These are phyloP conservation scores for Sylvilagus bachmani DNA, from an alignment of 2,113 vertebrate genomes.

Conservation along the genomic window DNA sequence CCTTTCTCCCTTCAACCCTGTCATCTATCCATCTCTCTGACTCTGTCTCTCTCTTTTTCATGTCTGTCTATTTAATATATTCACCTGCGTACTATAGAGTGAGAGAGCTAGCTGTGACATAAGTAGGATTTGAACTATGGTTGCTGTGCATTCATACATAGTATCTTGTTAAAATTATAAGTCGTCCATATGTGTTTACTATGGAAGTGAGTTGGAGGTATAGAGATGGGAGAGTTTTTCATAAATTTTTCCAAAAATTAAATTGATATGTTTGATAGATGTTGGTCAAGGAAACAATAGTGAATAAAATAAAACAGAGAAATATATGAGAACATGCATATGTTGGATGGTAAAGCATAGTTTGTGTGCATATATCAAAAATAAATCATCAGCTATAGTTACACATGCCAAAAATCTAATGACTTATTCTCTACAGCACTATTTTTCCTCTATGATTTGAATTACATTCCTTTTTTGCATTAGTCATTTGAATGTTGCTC, in stretches of 20 bases:
- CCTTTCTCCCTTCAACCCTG: too few species aligned
- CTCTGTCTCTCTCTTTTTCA: too few species aligned
- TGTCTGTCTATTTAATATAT: background rate
- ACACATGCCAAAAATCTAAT: background rate
- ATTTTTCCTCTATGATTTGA: background rate
- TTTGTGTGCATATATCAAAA: background rate
- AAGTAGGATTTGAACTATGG: background rate
- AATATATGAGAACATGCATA: background rate
- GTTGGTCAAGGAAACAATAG: background rate
- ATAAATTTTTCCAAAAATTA: background rate
- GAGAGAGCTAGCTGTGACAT: background rate
- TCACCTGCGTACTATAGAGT: background rate
- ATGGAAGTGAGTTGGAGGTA: background rate
- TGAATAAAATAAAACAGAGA: background rate
- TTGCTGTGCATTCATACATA: background rate
- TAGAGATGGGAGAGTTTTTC: background rate
- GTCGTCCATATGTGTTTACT: background rate
- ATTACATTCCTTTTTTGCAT: background rate
- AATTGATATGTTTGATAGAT: background rate
- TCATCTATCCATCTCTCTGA: background rate
- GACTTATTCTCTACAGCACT: background rate
- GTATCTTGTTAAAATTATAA: background rate
- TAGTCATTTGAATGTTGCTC: background rate
- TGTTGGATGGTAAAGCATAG: background rate
- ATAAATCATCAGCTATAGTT: background rate